A percentile compares a stretch with the other conserved stretches of the same genome.
These are phyloP conservation scores for Sebastes vulpes DNA, from an alignment of 2,797 vertebrate genomes.

Conservation along the genomic window DNA sequence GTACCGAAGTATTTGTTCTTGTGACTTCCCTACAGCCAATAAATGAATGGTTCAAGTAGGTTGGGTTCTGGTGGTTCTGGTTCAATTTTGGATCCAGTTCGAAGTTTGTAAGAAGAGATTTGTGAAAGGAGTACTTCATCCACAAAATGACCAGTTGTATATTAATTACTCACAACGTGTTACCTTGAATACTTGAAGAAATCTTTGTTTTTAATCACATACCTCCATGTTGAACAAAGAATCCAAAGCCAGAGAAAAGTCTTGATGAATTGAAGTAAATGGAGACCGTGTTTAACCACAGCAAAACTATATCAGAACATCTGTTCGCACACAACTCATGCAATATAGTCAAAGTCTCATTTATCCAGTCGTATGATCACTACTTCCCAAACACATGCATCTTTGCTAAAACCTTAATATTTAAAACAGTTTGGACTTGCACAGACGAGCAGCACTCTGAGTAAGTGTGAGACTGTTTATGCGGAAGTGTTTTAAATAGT, in stretches of 20 bases:
- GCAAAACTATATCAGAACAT: background rate
- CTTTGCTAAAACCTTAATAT: too few relatives aligned
- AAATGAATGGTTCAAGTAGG: background rate
- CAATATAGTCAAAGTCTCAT: background rate
- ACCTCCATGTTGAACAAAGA: background rate
- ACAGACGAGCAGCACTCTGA: too few relatives aligned
- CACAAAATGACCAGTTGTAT: background rate
- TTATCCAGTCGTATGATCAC: background rate
- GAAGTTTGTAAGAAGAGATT: background rate
- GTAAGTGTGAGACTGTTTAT: too few relatives aligned
- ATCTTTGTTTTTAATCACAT: background rate
- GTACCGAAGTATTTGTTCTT: too few relatives aligned
- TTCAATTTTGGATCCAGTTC: background rate
- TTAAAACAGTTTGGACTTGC: too few relatives aligned
- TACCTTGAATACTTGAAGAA: background rate
- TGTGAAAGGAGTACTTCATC: background rate
- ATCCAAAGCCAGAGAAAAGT: background rate
- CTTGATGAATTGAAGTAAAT: background rate
- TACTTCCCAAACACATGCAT: background rate
- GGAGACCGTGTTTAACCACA: background rate
- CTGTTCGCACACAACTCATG: background rate
- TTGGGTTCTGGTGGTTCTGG: background rate
- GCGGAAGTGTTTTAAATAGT: too few relatives aligned
- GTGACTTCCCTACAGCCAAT: background rate
- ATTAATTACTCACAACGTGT: background rate